These are phyloP conservation scores for Notechis scutatus DNA, from an alignment of 2,113 vertebrate genomes.

Conservation along the genomic window DNA sequence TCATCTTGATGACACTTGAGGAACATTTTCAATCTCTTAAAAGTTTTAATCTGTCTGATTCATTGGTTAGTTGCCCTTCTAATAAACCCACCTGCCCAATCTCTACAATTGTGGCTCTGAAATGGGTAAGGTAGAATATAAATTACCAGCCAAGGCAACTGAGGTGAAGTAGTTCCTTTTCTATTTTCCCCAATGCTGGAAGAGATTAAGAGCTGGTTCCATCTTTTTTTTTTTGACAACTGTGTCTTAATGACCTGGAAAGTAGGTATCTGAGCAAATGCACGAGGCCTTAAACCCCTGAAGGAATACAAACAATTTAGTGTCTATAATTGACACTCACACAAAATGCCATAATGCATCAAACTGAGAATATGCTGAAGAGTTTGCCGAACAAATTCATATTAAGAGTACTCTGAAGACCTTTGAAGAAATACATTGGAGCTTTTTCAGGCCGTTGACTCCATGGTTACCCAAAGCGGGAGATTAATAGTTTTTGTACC, in stretches of 20 bases:
- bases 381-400: conserved; percentile 17
- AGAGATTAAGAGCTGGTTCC: conserved; percentile 46
- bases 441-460: conserved; percentile 2
- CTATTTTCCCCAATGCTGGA: conserved; percentile 52
- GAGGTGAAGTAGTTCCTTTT: conserved; percentile 27
- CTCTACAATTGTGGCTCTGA: not conserved
- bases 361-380: conserved; percentile 8
- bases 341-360: conserved; percentile 36
- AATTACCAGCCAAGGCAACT: conserved; percentile 33
- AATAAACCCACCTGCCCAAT: not conserved
- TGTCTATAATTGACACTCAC: conserved; percentile 44
- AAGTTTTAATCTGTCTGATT: not conserved
- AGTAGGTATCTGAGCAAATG: conserved; percentile 40
- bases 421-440: conserved; percentile 16
- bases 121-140: not conserved
- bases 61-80: not conserved
- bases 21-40: not conserved
- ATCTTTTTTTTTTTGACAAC: conserved; percentile 55
- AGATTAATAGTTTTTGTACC: conserved; percentile 37
- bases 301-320: conserved; percentile 53
- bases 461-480: not conserved
- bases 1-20: not conserved
- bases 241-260: conserved; percentile 56
- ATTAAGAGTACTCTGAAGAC: conserved; percentile 50
- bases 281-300: conserved; percentile 41